Base-by-base conservation (phyloP, 1,140 invertebrate genomes). In the Eupeodes corollae region DNA sequence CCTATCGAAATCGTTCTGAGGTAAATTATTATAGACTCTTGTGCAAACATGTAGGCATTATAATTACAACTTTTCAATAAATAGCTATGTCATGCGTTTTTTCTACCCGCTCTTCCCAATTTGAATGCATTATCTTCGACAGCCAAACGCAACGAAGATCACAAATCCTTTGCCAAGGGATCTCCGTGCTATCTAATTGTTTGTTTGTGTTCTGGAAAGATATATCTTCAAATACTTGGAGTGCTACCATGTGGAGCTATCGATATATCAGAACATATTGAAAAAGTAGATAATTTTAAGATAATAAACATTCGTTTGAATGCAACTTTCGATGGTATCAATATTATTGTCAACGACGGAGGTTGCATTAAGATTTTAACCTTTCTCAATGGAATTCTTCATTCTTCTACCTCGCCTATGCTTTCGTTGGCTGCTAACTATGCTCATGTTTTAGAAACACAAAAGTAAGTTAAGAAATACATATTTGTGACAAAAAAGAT, bases 191-290 rank as follows among this genome's bases (percentile, higher is more conserved):
- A 91, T 53, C 67, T 92, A n/a, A 63, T 90, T 46, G 74, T 91
- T 46, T 88, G 86, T 21, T 84, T 84, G 59, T 75, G 79, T 39
- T 73, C 75, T 61, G 85, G 87, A 2, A 73, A 77, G 50, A 70
- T 93, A 12, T 74, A 82, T 54, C 72, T 93, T 52, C 83, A 82
- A 63, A 79, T 90, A 1, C 90, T 90, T 73, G 91, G 91, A 18
- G 79, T 88, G 55, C 86, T 90, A 61, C 80, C 83, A 13, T 83
- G 83, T 63, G 84, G 83, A 5, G 75, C 73, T 37, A 75, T 91
- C 35, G 71, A 82, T 59, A 54, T 91, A 11, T 72, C 70, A 11
- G 63, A 77, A 48, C 65, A 76, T 41, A 63, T 76, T 8, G 62
- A 71, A 44, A 67, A 71, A 61, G 70, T 73, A n/a, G 70, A 73